Evolutionary conservation across 2,797 vertebrate species (phyloP).

Genomic region (Knipowitschia caucasica): DNA sequence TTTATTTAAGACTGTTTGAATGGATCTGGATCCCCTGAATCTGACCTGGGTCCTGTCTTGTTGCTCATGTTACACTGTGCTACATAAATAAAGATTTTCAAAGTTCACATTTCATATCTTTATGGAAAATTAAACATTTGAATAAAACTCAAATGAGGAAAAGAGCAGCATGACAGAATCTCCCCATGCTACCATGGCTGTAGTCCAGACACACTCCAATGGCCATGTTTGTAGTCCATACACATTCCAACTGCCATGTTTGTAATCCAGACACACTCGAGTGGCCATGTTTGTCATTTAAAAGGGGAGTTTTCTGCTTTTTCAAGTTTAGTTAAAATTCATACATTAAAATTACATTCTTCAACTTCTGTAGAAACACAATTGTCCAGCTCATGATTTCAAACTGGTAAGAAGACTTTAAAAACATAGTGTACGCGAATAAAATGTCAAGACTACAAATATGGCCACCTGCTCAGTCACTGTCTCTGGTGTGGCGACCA

Average conservation of each 20-base stretch:
- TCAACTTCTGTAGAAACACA: too few relatives aligned
- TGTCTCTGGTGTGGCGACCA: background rate
- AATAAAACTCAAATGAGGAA: background rate
- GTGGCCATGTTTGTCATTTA: background rate
- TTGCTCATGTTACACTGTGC: background rate
- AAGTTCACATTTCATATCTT: background rate
- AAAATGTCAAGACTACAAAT: too few relatives aligned
- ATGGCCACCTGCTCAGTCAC: too few relatives aligned
- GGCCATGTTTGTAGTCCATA: background rate
- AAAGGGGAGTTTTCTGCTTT: background rate
- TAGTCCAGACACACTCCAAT: background rate
- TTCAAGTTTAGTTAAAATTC: background rate
- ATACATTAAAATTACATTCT: too few relatives aligned
- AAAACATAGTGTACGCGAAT: too few relatives aligned
- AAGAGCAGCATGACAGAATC: too few relatives aligned
- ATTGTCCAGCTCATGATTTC: too few relatives aligned
- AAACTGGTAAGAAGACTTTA: too few relatives aligned
- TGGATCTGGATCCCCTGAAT: background rate
- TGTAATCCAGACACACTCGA: background rate
- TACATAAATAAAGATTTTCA: background rate
- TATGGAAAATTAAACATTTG: background rate
- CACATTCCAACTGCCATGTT: background rate
- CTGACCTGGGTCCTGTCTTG: background rate
- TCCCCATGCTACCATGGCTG: background rate
- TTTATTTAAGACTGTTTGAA: background rate